Evolutionary conservation across 92 coral and sea anemone genomes (phyloP).

Genomic region (Isaurus tuberculatus): DNA sequence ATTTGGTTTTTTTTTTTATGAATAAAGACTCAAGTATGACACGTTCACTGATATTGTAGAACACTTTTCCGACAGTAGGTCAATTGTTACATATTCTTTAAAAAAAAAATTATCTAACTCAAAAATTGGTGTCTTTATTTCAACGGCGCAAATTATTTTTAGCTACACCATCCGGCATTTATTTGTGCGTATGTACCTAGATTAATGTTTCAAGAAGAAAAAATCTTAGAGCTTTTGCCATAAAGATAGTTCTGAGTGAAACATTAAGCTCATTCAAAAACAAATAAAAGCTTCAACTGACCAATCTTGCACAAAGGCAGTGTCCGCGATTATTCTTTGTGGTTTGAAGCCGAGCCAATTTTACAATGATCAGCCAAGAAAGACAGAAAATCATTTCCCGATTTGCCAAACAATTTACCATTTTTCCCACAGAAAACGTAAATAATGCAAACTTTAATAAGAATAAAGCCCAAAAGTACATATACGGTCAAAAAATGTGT

Average conservation of each 20-base stretch:
- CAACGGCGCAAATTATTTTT: not conserved
- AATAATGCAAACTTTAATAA: conserved; percentile 38
- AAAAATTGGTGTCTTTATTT: not conserved
- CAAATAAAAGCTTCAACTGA: not conserved
- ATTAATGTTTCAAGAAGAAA: not conserved
- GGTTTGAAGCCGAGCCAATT: conserved; percentile 13
- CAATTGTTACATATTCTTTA: not conserved
- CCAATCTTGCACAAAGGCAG: conserved; percentile 12
- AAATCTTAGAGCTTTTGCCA: not conserved
- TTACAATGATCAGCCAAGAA: not conserved
- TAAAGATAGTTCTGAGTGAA: not conserved
- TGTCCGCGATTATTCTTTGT: conserved; percentile 27
- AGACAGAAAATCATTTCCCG: conserved; percentile 28
- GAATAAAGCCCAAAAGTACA: not conserved
- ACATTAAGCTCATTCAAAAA: conserved; percentile 18
- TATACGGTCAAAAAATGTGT: not conserved
- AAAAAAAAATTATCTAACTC: not conserved
- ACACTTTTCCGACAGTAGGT: too few relatives aligned
- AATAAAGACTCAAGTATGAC: not conserved
- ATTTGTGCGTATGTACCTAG: not conserved
- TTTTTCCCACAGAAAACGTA: conserved; percentile 34
- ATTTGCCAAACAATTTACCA: conserved; percentile 18
- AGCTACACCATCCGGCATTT: not conserved
- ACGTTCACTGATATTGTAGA: not conserved
- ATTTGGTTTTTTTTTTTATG: not conserved